Evolutionary conservation across 2,888 invertebrate genomes (phyloP), one percentile per base, ranked within the genome.

Genomic region (Apomyelois bistriatella): DNA sequence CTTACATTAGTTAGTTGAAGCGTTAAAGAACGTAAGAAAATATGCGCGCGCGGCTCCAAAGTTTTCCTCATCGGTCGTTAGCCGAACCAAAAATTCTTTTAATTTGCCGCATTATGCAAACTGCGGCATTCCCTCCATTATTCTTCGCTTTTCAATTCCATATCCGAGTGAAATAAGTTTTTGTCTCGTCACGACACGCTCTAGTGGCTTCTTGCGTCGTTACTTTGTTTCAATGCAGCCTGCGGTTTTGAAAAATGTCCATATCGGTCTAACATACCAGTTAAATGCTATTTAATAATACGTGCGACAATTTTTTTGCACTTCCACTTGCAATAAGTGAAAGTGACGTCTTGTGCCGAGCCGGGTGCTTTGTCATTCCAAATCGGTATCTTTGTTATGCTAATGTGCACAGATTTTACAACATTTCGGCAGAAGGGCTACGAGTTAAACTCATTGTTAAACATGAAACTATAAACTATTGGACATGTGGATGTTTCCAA

Each of bases 311-410:
- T 54, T 72, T 73, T 74, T 76, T 76, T 74, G n/a, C 66, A 61
- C 57, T 54, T 54, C 63, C 59, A 65, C 70, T 63, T 63, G 56
- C 58, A 57, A 72, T 76, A 82, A 88, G 85, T 79, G 88, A 90
- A 88, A 90, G 89, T 88, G 85, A 75, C 72, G 66, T 72, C 72
- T 74, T 72, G 68, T 70, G 65, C 70, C 65, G 64, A 70, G 70
- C 74, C 66, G 51, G 66, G 58, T 61, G 70, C 72, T 78, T 80
- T 79, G 84, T 86, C 79, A 79, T 73, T 74, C 69, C 76, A 82
- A 84, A 84, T 83, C 74, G 77, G 73, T 64, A 72, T 75, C 82
- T 79, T 89, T 90, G 88, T 90, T 81, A 90, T 90, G 89, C 74
- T 87, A 89, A 90, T 87, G 72, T 56, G 53, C 60, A 69, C 72